These are phyloP conservation scores for Odontomachus brunneus DNA, from an alignment of 1,140 invertebrate species.

Conservation along the genomic window DNA sequence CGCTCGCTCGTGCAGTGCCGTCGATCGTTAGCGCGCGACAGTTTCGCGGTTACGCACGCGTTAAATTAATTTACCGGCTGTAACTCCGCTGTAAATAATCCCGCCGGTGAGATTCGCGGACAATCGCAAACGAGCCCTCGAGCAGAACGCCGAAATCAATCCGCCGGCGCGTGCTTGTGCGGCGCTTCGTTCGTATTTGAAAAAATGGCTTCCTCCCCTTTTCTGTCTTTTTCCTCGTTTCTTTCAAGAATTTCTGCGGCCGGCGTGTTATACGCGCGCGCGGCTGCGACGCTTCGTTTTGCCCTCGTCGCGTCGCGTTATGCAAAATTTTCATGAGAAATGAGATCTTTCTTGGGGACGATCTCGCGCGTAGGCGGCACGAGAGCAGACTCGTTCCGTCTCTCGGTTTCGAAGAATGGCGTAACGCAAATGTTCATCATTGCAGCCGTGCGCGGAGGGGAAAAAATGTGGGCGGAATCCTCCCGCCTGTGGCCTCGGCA, in stretches of 20 bases:
- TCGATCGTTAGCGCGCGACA: conserved; percentile 30
- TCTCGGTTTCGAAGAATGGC: conserved; percentile 56
- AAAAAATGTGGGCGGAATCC: conserved; percentile 73
- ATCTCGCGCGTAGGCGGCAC: conserved; percentile 12
- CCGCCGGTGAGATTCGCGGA: conserved; percentile 26
- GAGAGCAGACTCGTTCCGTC: conserved; percentile 46
- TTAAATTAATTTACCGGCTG: conserved; percentile 40
- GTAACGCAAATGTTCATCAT: conserved; percentile 73
- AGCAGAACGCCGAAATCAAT: conserved; percentile 24
- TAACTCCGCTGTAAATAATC: conserved; percentile 18
- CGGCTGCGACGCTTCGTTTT: conserved; percentile 37
- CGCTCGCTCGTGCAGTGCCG: conserved; percentile 6
- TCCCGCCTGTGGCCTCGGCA: conserved; percentile 66
- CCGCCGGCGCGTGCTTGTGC: too few species aligned
- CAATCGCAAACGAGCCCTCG: conserved; percentile 27
- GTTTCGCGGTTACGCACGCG: conserved; percentile 21
- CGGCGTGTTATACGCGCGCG: not conserved
- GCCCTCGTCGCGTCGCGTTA: conserved; percentile 45
- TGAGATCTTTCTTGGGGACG: conserved; percentile 22
- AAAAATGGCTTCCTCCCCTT: not conserved
- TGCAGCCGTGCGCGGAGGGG: conserved; percentile 44
- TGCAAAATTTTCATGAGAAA: conserved; percentile 65
- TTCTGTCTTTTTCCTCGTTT: not conserved
- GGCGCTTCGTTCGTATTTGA: conserved; percentile 19
- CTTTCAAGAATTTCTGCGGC: not conserved